phyloP scores from a whole-genome alignment of 2,888 invertebrate genomes.

The Diplolepis rosae region DNA sequence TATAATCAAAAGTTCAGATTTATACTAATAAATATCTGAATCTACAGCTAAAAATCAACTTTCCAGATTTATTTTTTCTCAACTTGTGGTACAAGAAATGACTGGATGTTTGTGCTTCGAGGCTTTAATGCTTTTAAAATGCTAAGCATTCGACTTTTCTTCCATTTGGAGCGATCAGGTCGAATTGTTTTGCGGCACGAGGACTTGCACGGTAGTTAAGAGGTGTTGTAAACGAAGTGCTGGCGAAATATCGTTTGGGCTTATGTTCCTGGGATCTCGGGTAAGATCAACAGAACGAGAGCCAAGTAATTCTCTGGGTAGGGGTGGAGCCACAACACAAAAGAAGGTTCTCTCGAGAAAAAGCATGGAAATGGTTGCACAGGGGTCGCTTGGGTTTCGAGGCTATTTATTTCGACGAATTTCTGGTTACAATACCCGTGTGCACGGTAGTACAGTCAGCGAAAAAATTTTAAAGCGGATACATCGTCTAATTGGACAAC shows the following conservation, averaged over 20 bases:
- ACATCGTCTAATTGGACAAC: conserved; percentile 1
- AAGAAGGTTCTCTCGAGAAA: conserved; percentile 18
- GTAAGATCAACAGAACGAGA: conserved; percentile 23
- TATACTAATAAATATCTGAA: too few relatives aligned
- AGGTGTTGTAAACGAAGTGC: conserved; percentile 12
- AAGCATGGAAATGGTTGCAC: conserved; percentile 26
- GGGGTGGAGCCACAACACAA: conserved; percentile 26
- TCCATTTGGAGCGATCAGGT: not conserved
- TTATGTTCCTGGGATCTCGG: conserved; percentile 14
- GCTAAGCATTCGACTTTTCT: not conserved
- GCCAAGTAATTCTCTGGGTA: conserved; percentile 20
- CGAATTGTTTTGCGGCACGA: not conserved
- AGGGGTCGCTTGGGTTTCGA: conserved; percentile 8
- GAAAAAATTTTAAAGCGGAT: not conserved
- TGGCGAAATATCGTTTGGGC: conserved; percentile 13
- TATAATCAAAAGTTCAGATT: too few relatives aligned
- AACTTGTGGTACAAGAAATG: not conserved
- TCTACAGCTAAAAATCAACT: too few relatives aligned
- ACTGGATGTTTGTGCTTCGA: not conserved
- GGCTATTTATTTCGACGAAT: conserved; percentile 21
- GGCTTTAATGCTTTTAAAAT: not conserved
- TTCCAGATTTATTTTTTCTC: not conserved
- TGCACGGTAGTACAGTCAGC: not conserved
- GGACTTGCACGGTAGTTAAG: conserved; percentile 17
- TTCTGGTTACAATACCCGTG: not conserved